A percentile compares a stretch with the other conserved stretches of the same genome.
phyloP scores from a whole-genome alignment of 2,888 invertebrate genomes.

The Parascotia fuliginaria region DNA sequence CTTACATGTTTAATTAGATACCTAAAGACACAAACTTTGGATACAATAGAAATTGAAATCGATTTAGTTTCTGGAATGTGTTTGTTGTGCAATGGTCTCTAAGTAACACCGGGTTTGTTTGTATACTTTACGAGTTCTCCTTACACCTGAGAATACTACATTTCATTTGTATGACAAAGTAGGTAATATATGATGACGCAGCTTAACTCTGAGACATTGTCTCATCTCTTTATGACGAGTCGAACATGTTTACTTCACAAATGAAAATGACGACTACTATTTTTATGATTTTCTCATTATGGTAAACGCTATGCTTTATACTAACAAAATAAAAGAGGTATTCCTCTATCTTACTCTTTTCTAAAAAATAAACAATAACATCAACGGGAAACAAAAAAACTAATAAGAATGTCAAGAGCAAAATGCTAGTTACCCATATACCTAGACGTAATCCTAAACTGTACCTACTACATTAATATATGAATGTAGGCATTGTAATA shows the following conservation, averaged over 20 bases:
- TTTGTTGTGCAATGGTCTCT: slow-evolving; percentile 2
- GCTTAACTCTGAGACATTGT: neutral
- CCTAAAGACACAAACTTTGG: neutral
- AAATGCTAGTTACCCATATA: too few species aligned
- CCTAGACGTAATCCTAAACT: too few species aligned
- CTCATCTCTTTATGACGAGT: neutral
- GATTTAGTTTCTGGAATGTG: neutral
- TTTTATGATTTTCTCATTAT: too few species aligned
- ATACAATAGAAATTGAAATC: slow-evolving; percentile 1
- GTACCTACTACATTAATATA: too few species aligned
- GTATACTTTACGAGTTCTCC: slow-evolving; percentile 19
- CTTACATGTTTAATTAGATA: slow-evolving; percentile 8
- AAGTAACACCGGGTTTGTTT: slow-evolving; percentile 14
- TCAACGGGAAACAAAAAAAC: too few species aligned
- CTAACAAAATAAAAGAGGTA: too few species aligned
- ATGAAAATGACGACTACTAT: neutral
- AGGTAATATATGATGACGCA: neutral
- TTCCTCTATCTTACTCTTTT: too few species aligned
- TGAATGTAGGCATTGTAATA: too few species aligned
- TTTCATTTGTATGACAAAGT: slow-evolving; percentile 27
- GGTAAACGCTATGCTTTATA: too few species aligned
- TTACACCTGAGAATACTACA: slow-evolving; percentile 20
- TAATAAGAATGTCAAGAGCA: too few species aligned
- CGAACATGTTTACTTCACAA: neutral
- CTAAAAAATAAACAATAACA: too few species aligned